Evolutionary conservation across 2,113 vertebrate species (phyloP).

Genomic region (Saccopteryx leptura): DNA sequence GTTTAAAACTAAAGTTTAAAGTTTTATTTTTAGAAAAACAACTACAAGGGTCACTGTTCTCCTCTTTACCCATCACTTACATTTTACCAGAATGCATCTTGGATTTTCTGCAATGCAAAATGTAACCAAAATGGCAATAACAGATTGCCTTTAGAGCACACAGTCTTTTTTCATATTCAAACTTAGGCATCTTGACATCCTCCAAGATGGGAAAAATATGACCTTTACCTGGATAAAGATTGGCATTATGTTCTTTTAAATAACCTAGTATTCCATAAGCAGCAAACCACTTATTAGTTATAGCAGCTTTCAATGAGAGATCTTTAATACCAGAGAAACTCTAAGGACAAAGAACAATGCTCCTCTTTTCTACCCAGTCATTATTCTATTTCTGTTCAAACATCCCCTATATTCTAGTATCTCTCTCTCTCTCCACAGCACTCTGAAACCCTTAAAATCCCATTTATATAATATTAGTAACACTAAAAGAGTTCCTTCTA

Average conservation of each 20-base stretch:
- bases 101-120: constrained; percentile 43
- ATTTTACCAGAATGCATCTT: constrained; percentile 4
- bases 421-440: neutral
- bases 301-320: neutral
- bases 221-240: neutral
- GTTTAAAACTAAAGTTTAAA: neutral
- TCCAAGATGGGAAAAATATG: neutral
- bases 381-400: constrained; percentile 32
- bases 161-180: neutral
- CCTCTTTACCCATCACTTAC: neutral
- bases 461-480: neutral
- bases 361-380: neutral
- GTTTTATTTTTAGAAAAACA: neutral
- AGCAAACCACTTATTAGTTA: neutral
- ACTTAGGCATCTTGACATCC: neutral
- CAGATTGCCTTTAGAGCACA: neutral
- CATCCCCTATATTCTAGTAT: neutral
- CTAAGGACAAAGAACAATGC: constrained; percentile 17
- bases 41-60: neutral
- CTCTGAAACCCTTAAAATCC: neutral
- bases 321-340: constrained; percentile 24
- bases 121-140: constrained; percentile 4
- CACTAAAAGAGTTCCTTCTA: neutral
- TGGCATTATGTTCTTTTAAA: neutral
- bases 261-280: neutral